Evolutionary conservation across 2,113 vertebrate species (phyloP), one percentile per base, ranked within the genome.

Genomic region (Puntigrus tetrazona): DNA sequence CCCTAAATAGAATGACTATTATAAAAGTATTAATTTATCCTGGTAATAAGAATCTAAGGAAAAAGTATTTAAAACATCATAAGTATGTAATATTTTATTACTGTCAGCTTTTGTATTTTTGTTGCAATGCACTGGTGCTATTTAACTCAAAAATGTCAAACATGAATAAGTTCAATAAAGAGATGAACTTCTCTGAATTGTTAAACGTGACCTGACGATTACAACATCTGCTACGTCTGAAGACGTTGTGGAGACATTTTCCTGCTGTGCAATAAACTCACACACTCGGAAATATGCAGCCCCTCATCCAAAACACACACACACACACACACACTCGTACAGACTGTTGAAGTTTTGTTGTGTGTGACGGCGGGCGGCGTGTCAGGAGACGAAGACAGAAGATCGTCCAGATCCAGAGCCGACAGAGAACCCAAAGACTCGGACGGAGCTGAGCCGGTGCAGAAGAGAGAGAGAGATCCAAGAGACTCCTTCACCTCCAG

Each of bases 261-360:
- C 25, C 25, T 63, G 36, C 41, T 5, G 10, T 41, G 13, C 22
- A 55, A 34, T 18, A 4, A 25, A 14, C 50, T 11, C 29, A 9
- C 55, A 4, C 25, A 70, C 67, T 11, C 34, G 11, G 59, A 27
- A 63, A 14, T 31, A 67, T 22, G 18, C 25, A 65, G 36, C 20
- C 13, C 1, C 1, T 55, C 3, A 9, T 55, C 13, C 47, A n/a
- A n/a, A 67, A 85, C n/a, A 55, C n/a, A 27, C 81, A 83, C 18
- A 41, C 8, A 61, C 5, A 57, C 22, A 73, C 45, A 45, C 27
- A 65, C 3, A 6, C 16, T 1, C 47, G 20, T 73, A 74, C 72
- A 47, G n/a, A 87, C 86, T 95, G 0, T 96, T 95, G 87, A 97
- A 95, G 34, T 92, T 52, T 95, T 95, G 67, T 16, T 76, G 0